Evolutionary conservation across 2,888 invertebrate genomes (phyloP), one percentile per base, ranked within the genome.

Genomic region (Rhagium mordax): DNA sequence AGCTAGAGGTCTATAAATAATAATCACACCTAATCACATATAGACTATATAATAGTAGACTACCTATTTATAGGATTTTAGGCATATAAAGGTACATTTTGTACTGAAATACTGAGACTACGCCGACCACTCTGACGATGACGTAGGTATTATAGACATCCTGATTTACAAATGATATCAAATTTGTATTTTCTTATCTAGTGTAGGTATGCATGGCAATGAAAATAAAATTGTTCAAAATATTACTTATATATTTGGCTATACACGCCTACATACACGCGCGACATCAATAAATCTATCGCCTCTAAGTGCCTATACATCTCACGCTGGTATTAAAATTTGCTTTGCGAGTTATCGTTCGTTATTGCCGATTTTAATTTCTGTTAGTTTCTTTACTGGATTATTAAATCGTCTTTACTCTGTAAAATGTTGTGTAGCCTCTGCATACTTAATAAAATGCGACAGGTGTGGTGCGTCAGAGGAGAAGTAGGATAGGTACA

Each of bases 401-500:
- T n/a, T 13, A 33, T 61, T 20, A 41, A 61, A 61, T 47, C 6
- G 47, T 20, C 18, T 20, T 47, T 61, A n/a, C n/a, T n/a, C n/a
- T n/a, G n/a, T n/a, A 15, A 27, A 57, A 16, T 10, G 57, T 29
- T 24, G 57, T 27, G 16, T 15, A 61, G 7, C 47, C 61, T 41
- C 6, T 47, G 67, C 47, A 57, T 57, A 57, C 29, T 27, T 65
- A 53, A 57, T 57, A 67, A 47, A 57, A 67, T 53, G 67, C 67
- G 67, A 57, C 67, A 67, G 67, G 67, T 67, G 67, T 67, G 47
- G 67, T 57, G 57, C 41, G 67, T 47, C 41, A 41, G 47, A 41
- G 21, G 4, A 41, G 41, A 41, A 4, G n/a, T 41, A 41, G 33
- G 33, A 13, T 29, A 33, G 41, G n/a, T 13, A 41, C 41, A 41